Percentiles rank a stretch among this genome's conserved stretches.
Conservation (phyloP, 2,797 vertebrate species). For the Kryptopterus vitreolus region DNA sequence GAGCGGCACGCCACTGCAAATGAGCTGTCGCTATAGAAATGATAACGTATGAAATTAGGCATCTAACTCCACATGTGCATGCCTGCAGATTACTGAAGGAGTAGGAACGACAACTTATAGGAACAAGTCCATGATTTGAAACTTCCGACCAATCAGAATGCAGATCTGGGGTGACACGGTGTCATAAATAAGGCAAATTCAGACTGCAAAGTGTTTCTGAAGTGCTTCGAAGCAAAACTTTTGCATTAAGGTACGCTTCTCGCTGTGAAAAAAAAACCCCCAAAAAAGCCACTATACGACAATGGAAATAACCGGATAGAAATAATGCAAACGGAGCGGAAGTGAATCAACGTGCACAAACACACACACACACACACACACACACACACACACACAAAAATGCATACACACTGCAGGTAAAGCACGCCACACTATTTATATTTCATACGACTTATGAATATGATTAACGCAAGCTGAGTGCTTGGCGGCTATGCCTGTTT, state of each 20-base stretch:
- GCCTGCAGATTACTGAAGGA: too few species aligned
- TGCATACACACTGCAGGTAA: not conserved
- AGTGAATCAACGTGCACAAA: not conserved
- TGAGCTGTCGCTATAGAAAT: too few species aligned
- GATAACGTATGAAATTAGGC: too few species aligned
- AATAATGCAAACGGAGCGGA: constrained; percentile 1
- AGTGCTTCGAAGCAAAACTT: constrained; percentile 10
- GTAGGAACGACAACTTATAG: not conserved
- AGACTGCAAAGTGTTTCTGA: not conserved
- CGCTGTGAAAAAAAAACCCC: too few species aligned
- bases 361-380: too few species aligned
- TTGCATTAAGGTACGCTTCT: constrained; percentile 1
- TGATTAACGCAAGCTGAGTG: constrained; percentile 6
- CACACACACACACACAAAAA: too few species aligned
- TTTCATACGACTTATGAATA: not conserved
- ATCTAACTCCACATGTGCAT: too few species aligned
- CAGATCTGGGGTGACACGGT: not conserved
- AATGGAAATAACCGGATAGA: not conserved
- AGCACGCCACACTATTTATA: not conserved
- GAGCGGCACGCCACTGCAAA: too few species aligned
- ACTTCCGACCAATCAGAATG: not conserved
- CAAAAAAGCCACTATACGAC: not conserved
- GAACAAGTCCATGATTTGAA: not conserved
- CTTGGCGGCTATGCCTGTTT: not conserved
- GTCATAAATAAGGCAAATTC: not conserved